Evolutionary conservation across 2,797 vertebrate species (phyloP).

Genomic region (Carapus acus): DNA sequence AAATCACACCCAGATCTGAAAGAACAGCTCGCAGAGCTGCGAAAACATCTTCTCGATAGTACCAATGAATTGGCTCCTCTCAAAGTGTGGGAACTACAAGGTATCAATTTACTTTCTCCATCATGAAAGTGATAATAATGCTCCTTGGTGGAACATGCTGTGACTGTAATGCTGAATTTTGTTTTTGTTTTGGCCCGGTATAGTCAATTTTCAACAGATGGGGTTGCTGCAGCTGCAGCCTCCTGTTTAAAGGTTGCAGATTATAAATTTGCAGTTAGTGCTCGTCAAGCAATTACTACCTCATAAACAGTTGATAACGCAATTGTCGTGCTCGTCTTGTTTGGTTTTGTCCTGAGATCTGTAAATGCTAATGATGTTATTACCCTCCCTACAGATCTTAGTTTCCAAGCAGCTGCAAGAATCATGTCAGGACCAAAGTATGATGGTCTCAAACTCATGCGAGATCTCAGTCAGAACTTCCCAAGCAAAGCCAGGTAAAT

Average conservation of each 20-base stretch:
- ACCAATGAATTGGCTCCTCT: slow-evolving; percentile 84
- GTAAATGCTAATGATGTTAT: slow-evolving; percentile 12
- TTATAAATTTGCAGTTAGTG: not conserved
- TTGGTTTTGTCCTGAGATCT: slow-evolving; percentile 6
- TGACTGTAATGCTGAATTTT: not conserved
- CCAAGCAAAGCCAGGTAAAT: slow-evolving; percentile 91
- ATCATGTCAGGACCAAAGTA: slow-evolving; percentile 82
- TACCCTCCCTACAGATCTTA: slow-evolving; percentile 77
- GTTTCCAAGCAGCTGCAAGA: slow-evolving; percentile 90
- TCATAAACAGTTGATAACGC: not conserved
- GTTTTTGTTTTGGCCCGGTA: slow-evolving; percentile 3
- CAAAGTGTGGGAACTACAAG: slow-evolving; percentile 97
- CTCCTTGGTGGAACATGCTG: not conserved
- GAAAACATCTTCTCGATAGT: slow-evolving; percentile 87
- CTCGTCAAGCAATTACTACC: not conserved
- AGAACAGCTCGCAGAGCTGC: slow-evolving; percentile 80
- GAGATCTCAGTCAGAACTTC: slow-evolving; percentile 94
- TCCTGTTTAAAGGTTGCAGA: not conserved
- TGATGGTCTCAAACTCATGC: slow-evolving; percentile 88
- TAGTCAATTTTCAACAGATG: no score
- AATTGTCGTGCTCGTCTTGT: not conserved
- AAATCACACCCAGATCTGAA: slow-evolving; percentile 81
- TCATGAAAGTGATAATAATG: not conserved
- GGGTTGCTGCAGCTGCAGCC: not conserved
- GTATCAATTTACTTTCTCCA: slow-evolving; percentile 58